Evolutionary conservation across 37 sponge, comb jelly and placozoan genomes (phyloP), one percentile per base, ranked within the genome.

Genomic region (Bolinopsis microptera): DNA sequence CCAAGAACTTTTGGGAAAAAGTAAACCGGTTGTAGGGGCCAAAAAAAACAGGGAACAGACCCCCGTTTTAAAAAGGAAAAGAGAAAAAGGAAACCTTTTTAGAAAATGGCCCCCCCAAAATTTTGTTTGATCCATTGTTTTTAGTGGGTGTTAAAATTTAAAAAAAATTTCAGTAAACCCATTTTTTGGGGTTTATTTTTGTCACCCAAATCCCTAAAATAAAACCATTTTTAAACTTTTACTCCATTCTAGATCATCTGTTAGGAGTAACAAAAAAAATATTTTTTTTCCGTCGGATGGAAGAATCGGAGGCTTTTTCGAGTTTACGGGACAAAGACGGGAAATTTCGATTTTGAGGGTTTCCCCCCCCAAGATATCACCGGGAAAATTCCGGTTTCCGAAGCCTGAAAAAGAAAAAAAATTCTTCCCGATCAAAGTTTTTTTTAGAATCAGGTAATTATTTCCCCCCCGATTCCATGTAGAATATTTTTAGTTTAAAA

Each of bases 391-490:
- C 2, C 25, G 61, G 25, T 41, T 86, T 38, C 38, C 9, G 36
- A 25, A 8, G n/a, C 61, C 90, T 24, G 30, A 86, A 22, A 86
- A 39, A 40, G 90, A 86, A 23, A 86, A 39, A 27, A 8, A n/a
- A n/a, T n/a, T 36, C 0, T 25, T 86, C 2, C 90, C 90, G 25
- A 48, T 39, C 0, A 86, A 13, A 24, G 61, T 86, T 41, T 40
- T 86, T 8, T 30, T 86, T n/a, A 18, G 90, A 86, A 86, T 86
- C 61, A 86, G 90, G 90, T 86, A 39, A 22, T 24, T 70, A 26
- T 28, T 70, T 24, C n/a, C n/a, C n/a, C n/a, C n/a, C n/a, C n/a
- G n/a, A n/a, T n/a, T n/a, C n/a, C n/a, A n/a, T n/a, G n/a, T n/a
- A n/a, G n/a, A n/a, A n/a, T n/a, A n/a, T n/a, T n/a, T n/a, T n/a